Percentiles rank a stretch among this genome's conserved stretches.
Conservation (phyloP, 92 coral and sea anemone genomes). For the Umimayanthus kanabou region DNA sequence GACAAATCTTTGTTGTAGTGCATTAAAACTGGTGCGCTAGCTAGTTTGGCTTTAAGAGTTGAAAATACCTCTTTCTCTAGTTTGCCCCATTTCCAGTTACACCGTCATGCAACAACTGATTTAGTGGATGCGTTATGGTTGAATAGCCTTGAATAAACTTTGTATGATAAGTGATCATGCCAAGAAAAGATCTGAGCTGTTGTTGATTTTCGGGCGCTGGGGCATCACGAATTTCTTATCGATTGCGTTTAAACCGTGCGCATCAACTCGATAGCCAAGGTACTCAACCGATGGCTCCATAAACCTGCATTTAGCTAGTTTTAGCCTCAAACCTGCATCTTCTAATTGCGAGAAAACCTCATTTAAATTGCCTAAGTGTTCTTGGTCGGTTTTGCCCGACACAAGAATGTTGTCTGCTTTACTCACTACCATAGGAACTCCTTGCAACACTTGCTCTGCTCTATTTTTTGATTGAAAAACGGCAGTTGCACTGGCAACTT, state of each 20-base stretch:
- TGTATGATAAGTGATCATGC: conserved; percentile 33
- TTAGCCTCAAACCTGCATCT: conserved; percentile 48
- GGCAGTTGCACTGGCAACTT: conserved; percentile 50
- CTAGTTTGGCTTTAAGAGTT: conserved; percentile 22
- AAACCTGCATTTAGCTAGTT: conserved; percentile 44
- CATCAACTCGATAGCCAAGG: background rate
- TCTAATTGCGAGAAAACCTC: conserved; percentile 50
- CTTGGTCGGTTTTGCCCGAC: conserved; percentile 12
- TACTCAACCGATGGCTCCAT: conserved; percentile 50
- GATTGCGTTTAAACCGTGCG: conserved; percentile 54
- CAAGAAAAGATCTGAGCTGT: background rate
- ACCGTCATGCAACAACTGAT: conserved; percentile 40
- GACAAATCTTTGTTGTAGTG: conserved; percentile 46
- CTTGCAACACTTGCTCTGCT: conserved; percentile 19
- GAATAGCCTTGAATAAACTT: conserved; percentile 22
- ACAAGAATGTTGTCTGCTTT: conserved; percentile 40
- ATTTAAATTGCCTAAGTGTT: conserved; percentile 42
- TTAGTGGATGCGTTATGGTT: conserved; percentile 37
- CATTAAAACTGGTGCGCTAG: conserved; percentile 43
- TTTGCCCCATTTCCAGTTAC: conserved; percentile 18
- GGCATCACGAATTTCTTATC: conserved; percentile 46
- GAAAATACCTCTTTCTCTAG: conserved; percentile 18
- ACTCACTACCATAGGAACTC: conserved; percentile 17
- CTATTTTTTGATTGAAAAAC: conserved; percentile 57
- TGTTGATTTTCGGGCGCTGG: conserved; percentile 43